Conservation (phyloP, 1,140 invertebrate genomes). For the Dreissena rostriformis region DNA sequence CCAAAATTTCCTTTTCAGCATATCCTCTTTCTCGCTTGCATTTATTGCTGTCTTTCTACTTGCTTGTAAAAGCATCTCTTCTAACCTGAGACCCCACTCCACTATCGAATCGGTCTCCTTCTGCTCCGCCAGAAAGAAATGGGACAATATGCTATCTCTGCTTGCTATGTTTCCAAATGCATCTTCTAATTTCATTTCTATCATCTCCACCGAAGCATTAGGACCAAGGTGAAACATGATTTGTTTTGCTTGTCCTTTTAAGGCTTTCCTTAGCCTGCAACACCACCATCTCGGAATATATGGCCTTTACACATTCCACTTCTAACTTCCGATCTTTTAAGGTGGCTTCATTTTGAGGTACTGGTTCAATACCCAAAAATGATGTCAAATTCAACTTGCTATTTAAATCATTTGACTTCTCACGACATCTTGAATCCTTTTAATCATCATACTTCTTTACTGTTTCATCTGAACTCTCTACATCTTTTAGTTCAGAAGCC, state of each 20-base stretch:
- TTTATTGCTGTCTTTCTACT: not conserved
- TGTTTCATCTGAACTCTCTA: no score
- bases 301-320: constrained; percentile 15
- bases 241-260: not conserved
- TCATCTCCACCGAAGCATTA: not conserved
- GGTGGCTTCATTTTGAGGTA: constrained; percentile 11
- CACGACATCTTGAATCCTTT: no score
- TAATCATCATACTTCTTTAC: no score
- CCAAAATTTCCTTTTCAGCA: not conserved
- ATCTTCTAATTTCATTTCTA: not conserved
- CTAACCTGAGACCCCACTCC: constrained; percentile 12
- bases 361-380: constrained; percentile 8
- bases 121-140: constrained; percentile 17
- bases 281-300: not conserved
- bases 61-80: constrained; percentile 9
- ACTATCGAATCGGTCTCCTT: not conserved
- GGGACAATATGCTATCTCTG: not conserved
- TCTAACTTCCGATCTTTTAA: constrained; percentile 8
- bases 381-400: no score
- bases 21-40: no score
- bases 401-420: no score
- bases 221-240: constrained; percentile 8
- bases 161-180: constrained; percentile 15
- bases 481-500: no score
- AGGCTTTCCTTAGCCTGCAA: constrained; percentile 9